Percentiles rank a stretch among this genome's conserved stretches.
Evolutionary conservation across 2,113 vertebrate genomes (phyloP).

Genomic region (Galeopterus variegatus): DNA sequence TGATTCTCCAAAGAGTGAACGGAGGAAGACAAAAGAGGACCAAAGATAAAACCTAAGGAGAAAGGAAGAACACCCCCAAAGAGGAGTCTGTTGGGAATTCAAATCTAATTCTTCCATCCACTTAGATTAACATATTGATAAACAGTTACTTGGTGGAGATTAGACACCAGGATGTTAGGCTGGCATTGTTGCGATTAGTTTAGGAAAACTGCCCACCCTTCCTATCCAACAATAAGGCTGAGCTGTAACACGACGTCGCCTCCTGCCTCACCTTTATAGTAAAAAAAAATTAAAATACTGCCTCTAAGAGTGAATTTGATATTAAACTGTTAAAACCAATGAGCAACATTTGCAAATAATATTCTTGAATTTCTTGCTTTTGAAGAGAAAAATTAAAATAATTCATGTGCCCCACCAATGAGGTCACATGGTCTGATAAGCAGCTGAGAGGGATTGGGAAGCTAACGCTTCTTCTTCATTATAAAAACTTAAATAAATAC

Average conservation of each 20-base stretch:
- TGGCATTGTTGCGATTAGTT: not conserved
- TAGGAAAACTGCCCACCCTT: not conserved
- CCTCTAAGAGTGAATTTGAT: not conserved
- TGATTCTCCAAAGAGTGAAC: not conserved
- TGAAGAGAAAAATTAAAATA: constrained; percentile 1
- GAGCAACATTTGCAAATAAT: not conserved
- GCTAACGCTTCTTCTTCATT: not conserved
- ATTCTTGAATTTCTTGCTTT: constrained; percentile 13
- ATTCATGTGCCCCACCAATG: not conserved
- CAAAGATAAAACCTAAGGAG: not conserved
- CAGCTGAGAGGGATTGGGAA: not conserved
- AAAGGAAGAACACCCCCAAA: not conserved
- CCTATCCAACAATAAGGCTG: not conserved
- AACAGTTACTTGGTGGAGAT: not conserved
- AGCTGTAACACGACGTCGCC: not conserved
- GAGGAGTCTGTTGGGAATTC: not conserved
- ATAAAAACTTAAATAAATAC: not conserved
- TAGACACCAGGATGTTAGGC: not conserved
- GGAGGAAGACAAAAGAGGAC: not conserved
- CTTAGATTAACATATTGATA: not conserved
- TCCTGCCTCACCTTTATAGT: not conserved
- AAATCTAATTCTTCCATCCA: not conserved
- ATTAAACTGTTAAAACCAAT: not conserved
- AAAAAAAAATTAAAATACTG: constrained; percentile 10
- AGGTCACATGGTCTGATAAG: not conserved